Base-by-base conservation (phyloP, 2,113 vertebrate species). In the Cyprinodon tularosa region DNA sequence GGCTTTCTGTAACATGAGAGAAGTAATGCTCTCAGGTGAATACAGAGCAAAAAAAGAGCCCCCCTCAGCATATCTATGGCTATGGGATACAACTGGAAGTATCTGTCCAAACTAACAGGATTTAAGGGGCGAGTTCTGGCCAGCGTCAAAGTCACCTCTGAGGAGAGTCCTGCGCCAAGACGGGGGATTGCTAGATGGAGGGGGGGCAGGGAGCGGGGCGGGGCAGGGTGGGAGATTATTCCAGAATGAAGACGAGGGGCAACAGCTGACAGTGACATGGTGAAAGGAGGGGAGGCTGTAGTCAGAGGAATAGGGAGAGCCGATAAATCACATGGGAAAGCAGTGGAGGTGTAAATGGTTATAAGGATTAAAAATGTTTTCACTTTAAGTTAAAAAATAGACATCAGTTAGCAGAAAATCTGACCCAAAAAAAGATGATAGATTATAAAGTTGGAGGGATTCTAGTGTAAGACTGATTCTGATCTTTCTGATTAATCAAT, bases 111-210 rank as follows among this genome's bases (percentile, higher is more conserved):
- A 74, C 80, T 91, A 88, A 91, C 83, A 84, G 85, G 86, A 89
- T 91, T 90, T 88, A 87, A 82, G 86, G 78, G 77, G 76, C 66
- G 88, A 84, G 89, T 80, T 90, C 86, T 93, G 88, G 86, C 72
- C 87, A 81, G 88, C 79, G 88, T 94, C 94, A 94, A 92, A 91
- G 93, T 93, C 93, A 94, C 90, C 91, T 92, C 86, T 88, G 89
- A 92, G 90, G 88, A 93, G 83, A 84, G 72, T 29, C 83, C 50
- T 62, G 77, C 84, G 91, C 89, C 93, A 93, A 91, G 80, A 89
- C 74, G 22, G 73, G 83, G 84, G 85, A 81, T 83, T 88, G 83
- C 84, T 75, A 83, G 89, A 65, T 17, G 29, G 37, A 45, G 68
- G 72, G 77, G 29, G 37, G 57, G 68, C 44, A 76, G 60, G 61